phyloP scores from a whole-genome alignment of 2,797 vertebrate genomes.

The Anolis apletophallus region DNA sequence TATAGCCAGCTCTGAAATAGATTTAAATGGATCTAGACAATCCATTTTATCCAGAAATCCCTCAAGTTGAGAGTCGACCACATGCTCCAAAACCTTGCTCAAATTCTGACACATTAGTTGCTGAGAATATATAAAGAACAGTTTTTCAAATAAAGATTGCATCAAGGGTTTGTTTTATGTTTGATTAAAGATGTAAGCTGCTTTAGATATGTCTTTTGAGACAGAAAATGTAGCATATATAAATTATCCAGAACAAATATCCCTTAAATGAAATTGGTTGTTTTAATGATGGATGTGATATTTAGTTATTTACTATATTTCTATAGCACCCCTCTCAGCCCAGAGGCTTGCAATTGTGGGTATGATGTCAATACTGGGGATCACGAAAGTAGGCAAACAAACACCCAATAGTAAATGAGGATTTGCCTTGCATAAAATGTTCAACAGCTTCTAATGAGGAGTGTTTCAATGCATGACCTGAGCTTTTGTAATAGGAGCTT shows the following conservation, averaged over 20 bases:
- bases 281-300: neutral
- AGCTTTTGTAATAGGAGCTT: slow-evolving; percentile 21
- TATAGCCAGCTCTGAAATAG: no score
- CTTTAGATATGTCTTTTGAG: neutral
- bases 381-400: neutral
- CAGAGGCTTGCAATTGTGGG: neutral
- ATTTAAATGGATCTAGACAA: no score
- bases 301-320: no score
- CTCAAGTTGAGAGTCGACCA: no score
- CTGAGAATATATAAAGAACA: neutral
- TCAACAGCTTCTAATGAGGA: neutral
- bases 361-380: neutral
- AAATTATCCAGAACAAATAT: neutral
- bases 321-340: no score
- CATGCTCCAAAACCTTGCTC: no score
- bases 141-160: neutral
- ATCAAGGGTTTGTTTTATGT: neutral
- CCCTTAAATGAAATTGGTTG: neutral
- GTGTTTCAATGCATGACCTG: neutral
- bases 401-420: neutral
- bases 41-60: no score
- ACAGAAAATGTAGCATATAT: neutral
- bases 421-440: neutral
- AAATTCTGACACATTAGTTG: neutral
- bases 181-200: neutral